Conservation (phyloP, 2,888 invertebrate genomes). For the Augochlorella aurata region DNA sequence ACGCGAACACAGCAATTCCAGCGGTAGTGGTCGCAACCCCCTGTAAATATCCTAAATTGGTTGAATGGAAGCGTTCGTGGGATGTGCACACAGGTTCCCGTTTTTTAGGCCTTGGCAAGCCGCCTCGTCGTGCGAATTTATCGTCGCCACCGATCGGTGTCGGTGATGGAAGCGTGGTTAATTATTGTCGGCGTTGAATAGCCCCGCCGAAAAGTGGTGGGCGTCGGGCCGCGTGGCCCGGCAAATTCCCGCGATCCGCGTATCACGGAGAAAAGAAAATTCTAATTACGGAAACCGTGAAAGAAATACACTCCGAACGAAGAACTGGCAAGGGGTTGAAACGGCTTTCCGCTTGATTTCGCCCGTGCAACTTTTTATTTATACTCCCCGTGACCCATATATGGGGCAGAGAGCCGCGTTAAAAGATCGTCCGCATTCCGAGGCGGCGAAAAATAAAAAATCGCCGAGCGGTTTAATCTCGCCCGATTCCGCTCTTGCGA, state of each 20-base stretch:
- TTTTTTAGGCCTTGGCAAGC: not conserved
- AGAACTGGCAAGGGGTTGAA: not conserved
- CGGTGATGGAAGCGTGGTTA: constrained; percentile 16
- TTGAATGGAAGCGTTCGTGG: not conserved
- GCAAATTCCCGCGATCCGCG: constrained; percentile 9
- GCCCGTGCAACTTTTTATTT: not conserved
- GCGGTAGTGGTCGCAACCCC: not conserved
- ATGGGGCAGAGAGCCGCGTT: not conserved
- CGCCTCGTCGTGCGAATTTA: constrained; percentile 14
- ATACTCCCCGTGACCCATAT: constrained; percentile 1
- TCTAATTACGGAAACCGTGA: not conserved
- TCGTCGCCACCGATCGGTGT: constrained; percentile 26
- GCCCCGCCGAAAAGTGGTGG: constrained; percentile 18
- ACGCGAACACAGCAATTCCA: not conserved
- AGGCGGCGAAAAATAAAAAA: not conserved
- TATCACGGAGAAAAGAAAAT: not conserved
- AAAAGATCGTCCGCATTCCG: not conserved
- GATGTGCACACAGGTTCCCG: not conserved
- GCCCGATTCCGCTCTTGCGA: not conserved
- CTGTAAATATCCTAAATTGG: not conserved
- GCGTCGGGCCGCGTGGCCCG: constrained; percentile 28
- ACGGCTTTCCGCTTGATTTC: constrained; percentile 13
- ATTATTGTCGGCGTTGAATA: constrained; percentile 38
- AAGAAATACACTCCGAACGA: not conserved
- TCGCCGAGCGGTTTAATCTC: not conserved